Conservation (phyloP, 92 coral and sea anemone species). For the Heliopora coerulea region DNA sequence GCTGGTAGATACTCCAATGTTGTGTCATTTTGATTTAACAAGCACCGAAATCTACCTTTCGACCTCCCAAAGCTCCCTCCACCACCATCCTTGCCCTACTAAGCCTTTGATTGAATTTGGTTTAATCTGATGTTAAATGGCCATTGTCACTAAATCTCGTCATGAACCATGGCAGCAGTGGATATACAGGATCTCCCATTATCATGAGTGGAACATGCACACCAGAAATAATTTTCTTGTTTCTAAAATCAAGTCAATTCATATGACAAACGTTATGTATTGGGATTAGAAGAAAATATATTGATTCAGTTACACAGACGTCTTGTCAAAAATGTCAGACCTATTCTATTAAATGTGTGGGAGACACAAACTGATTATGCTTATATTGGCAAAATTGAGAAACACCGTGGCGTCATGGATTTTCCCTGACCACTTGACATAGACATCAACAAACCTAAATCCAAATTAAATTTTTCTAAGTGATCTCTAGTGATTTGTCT, state of each 20-base stretch:
- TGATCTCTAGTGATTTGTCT: no score
- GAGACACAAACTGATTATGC: no score
- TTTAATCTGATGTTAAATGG: conserved; percentile 18
- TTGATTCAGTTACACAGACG: no score
- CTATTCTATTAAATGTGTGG: no score
- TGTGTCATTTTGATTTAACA: conserved; percentile 37
- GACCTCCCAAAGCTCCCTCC: conserved; percentile 54
- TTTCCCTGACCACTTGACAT: conserved; percentile 45
- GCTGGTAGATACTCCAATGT: conserved; percentile 20
- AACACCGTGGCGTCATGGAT: conserved; percentile 42
- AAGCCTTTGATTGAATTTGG: conserved; percentile 40
- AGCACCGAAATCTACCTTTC: conserved; percentile 50
- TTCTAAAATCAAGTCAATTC: no score
- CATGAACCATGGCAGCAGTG: conserved; percentile 41
- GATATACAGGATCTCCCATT: conserved; percentile 44
- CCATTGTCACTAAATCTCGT: conserved; percentile 15
- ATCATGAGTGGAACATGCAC: conserved; percentile 40
- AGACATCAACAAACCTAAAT: conserved; percentile 20
- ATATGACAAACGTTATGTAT: no score
- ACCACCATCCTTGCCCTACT: conserved; percentile 56
- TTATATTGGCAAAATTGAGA: no score
- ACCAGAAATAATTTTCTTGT: no score
- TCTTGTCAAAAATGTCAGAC: no score
- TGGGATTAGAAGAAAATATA: no score
- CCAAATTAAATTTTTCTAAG: background rate